Conservation (phyloP, 2,888 invertebrate genomes). For the Eupeodes luniger region DNA sequence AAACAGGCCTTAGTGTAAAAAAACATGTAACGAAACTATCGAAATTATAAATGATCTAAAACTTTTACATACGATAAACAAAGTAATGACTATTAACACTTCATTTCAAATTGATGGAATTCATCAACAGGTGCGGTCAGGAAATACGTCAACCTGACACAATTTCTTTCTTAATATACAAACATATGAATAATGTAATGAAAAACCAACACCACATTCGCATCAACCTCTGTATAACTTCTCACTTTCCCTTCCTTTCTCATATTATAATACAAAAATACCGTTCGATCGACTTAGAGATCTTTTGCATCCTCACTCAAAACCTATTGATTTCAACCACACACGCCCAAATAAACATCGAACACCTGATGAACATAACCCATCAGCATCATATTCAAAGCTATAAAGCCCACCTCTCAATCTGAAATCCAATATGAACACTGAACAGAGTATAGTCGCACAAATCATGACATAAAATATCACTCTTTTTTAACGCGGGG, state of each 20-base stretch:
- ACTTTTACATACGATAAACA: not conserved
- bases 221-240: not conserved
- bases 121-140: constrained; percentile 29
- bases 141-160: constrained; percentile 27
- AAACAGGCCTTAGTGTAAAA: no score
- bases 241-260: constrained; percentile 46
- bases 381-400: not conserved
- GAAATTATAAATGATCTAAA: not conserved
- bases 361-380: constrained; percentile 6
- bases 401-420: constrained; percentile 12
- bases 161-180: constrained; percentile 20
- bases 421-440: constrained; percentile 21
- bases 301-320: constrained; percentile 16
- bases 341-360: constrained; percentile 42
- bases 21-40: no score
- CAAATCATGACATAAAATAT: constrained; percentile 29
- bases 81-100: not conserved
- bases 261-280: not conserved
- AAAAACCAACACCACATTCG: not conserved
- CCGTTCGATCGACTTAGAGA: constrained; percentile 25
- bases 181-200: no score
- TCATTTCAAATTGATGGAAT: not conserved
- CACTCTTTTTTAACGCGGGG: constrained; percentile 19
- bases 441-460: not conserved
- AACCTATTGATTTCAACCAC: constrained; percentile 69